These are phyloP conservation scores for Drosophila azteca DNA, from an alignment of 1,140 invertebrate species.

Conservation along the genomic window DNA sequence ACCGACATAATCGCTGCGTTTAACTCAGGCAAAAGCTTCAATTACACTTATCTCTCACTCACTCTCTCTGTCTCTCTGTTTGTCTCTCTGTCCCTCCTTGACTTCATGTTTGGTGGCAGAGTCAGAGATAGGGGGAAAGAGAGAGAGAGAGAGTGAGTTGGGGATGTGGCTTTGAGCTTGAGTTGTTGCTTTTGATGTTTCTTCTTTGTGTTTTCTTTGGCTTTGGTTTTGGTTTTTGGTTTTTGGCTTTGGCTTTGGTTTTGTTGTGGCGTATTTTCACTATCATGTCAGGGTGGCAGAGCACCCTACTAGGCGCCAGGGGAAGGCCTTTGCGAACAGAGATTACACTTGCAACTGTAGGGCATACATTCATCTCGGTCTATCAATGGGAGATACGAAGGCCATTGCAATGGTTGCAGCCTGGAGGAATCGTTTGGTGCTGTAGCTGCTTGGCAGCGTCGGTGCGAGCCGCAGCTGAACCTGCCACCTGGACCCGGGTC, in stretches of 20 bases:
- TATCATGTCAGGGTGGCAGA: conserved; percentile 35
- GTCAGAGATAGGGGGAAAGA: not conserved
- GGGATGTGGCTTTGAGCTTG: conserved; percentile 32
- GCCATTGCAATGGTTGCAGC: too few relatives aligned
- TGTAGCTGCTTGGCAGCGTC: too few relatives aligned
- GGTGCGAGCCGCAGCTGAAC: not conserved
- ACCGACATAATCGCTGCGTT: conserved; percentile 75
- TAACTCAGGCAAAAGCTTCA: conserved; percentile 73
- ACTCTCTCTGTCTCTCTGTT: not conserved
- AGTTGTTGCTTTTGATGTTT: conserved; percentile 29
- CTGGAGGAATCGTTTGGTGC: too few relatives aligned
- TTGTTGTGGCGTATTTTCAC: conserved; percentile 48
- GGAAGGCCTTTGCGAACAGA: too few relatives aligned
- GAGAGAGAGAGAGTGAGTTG: not conserved
- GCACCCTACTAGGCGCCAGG: not conserved
- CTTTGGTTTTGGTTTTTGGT: conserved; percentile 9
- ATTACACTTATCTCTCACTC: conserved; percentile 56
- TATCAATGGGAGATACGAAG: too few relatives aligned
- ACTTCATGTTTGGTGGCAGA: conserved; percentile 50
- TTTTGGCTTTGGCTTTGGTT: conserved; percentile 21
- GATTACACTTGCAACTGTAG: not conserved
- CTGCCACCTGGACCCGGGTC: too few relatives aligned
- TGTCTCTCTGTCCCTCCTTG: not conserved
- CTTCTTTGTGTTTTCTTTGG: conserved; percentile 34
- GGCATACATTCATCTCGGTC: too few relatives aligned